A percentile compares a stretch with the other conserved stretches of the same genome.
These are phyloP conservation scores for Sardina pilchardus DNA, from an alignment of 2,113 vertebrate species.

Conservation along the genomic window DNA sequence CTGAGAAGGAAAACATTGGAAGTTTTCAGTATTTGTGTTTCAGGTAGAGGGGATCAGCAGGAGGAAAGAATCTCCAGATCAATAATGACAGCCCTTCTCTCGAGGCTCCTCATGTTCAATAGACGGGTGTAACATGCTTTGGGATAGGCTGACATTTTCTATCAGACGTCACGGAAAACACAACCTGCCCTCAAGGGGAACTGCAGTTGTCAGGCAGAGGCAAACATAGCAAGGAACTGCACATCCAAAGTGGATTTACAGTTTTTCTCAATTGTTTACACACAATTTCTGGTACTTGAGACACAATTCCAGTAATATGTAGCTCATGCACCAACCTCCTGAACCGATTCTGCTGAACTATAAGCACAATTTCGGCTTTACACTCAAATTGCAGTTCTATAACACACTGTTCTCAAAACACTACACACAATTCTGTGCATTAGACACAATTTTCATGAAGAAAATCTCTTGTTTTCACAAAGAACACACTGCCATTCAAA, in stretches of 20 bases:
- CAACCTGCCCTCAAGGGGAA: constrained; percentile 34
- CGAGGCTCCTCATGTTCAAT: constrained; percentile 49
- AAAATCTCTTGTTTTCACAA: no score
- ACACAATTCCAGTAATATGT: no score
- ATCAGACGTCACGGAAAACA: constrained; percentile 51
- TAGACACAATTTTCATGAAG: no score
- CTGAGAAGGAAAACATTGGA: background rate
- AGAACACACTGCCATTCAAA: no score
- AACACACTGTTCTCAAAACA: no score
- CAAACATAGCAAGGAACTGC: constrained; percentile 50
- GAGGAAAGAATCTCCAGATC: constrained; percentile 40
- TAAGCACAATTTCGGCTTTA: no score
- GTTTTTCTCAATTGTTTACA: no score
- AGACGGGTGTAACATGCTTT: constrained; percentile 39
- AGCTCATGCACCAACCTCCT: no score
- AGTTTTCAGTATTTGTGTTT: constrained; percentile 7
- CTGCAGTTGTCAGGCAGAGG: constrained; percentile 27
- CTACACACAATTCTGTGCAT: no score
- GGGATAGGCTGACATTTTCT: constrained; percentile 48
- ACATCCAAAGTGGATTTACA: constrained; percentile 50
- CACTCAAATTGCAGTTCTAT: no score
- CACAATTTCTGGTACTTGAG: no score
- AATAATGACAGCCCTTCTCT: constrained; percentile 48
- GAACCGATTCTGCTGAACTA: no score
- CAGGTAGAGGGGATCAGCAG: constrained; percentile 36